Base-by-base conservation (phyloP, 2,113 vertebrate species). In the Sapayoa aenigma region DNA sequence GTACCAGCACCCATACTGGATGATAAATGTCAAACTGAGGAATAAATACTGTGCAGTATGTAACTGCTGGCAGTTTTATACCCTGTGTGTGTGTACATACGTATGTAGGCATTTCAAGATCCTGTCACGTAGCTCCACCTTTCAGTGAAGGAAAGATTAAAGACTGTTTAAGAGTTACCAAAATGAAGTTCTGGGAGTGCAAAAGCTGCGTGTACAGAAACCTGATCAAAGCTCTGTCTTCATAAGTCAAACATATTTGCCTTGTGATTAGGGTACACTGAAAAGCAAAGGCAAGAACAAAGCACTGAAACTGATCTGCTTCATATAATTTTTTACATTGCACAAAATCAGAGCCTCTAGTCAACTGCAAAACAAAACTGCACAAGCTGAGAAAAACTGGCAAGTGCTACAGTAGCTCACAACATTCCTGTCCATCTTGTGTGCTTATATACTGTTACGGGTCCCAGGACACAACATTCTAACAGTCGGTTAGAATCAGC, bases 401-500 rank as follows among this genome's bases (percentile, higher is more conserved):
- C 96, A 91, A 78, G 42, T 66, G 89, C 69, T 68, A 58, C 78
- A 88, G 83, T 87, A 93, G 50, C 53, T 91, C 73, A 81, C 6
- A 72, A 18, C 35, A 30, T 84, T 91, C 46, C 3, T 75, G 47
- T 75, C 92, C 75, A 89, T 96, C 96, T 95, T 88, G 58, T 71
- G 77, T 85, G 66, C 77, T 95, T 86, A 39, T 77, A 72, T 68
- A 86, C n/a, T 91, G 59, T 95, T 93, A 83, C 30, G 84, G 87
- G 59, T 89, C 83, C 92, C 87, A 91, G 90, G 83, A 87, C 55
- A 88, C 30, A 25, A 14, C 78, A 82, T 63, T 95, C 63, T 27
- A 25, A 14, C 78, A 84, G 59, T 95, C 63, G 92, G 87, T 96
- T 95, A 87, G 79, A 95, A 94, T 95, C 87, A 95, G 91, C 90